Conservation (phyloP, 2,888 invertebrate genomes). For the Galerucella nymphaeae region DNA sequence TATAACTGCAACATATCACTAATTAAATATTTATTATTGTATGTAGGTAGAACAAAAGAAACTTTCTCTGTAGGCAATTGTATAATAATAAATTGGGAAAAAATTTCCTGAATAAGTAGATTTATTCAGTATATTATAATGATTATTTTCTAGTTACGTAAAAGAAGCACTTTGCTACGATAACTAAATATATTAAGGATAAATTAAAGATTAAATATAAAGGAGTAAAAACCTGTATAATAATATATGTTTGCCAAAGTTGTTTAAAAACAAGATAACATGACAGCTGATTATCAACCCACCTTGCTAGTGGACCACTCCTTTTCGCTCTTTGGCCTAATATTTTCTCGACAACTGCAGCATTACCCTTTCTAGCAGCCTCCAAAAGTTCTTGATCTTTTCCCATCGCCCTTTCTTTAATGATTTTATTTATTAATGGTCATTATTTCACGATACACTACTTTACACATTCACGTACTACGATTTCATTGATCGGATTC, state of each 20-base stretch:
- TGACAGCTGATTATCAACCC: constrained; percentile 65
- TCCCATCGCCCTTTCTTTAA: constrained; percentile 75
- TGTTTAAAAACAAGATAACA: constrained; percentile 39
- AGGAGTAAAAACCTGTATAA: neutral
- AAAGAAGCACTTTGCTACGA: neutral
- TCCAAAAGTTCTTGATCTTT: constrained; percentile 97
- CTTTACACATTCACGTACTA: constrained; percentile 71
- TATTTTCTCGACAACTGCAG: constrained; percentile 89
- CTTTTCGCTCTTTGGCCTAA: constrained; percentile 88
- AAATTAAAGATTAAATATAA: neutral
- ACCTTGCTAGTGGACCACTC: constrained; percentile 94
- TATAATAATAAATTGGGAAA: neutral
- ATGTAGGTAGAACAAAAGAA: constrained; percentile 6
- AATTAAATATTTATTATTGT: constrained; percentile 1
- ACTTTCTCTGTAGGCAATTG: constrained; percentile 10
- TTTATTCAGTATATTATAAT: neutral
- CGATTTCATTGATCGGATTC: constrained; percentile 80
- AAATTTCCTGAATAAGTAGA: neutral
- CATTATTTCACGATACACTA: constrained; percentile 60
- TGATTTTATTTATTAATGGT: constrained; percentile 57
- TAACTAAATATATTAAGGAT: neutral
- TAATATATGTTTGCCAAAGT: constrained; percentile 23
- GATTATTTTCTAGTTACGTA: constrained; percentile 7
- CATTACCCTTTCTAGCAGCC: constrained; percentile 93
- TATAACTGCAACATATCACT: neutral